Conservation (phyloP, 2,888 invertebrate species). For the Drosophila vallismaia region DNA sequence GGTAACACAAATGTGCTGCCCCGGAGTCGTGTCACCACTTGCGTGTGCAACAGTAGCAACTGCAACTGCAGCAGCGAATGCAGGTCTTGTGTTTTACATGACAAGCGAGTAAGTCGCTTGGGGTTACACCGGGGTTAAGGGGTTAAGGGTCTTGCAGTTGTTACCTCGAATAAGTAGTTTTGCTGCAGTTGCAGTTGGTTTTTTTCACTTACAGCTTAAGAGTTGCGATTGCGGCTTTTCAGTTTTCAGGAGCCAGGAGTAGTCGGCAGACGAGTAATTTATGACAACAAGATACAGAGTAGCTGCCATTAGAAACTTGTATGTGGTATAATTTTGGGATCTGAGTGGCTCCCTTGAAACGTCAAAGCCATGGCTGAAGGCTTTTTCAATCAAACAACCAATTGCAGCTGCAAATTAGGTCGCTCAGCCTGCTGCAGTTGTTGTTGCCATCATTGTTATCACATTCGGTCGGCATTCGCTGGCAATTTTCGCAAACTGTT, state of each 20-base stretch:
- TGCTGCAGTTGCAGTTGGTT: conserved; percentile 20
- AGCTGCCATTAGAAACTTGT: not conserved
- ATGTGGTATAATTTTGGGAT: not conserved
- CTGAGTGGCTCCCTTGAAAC: not conserved
- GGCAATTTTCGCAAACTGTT: conserved; percentile 47
- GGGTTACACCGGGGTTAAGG: conserved; percentile 50
- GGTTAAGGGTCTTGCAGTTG: conserved; percentile 39
- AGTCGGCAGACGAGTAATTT: not conserved
- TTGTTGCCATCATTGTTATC: conserved; percentile 66
- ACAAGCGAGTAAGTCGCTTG: conserved; percentile 58
- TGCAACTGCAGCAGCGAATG: conserved; percentile 40
- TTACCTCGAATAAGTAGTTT: conserved; percentile 28
- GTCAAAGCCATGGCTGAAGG: conserved; percentile 1
- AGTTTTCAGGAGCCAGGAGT: not conserved
- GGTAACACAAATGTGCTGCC: conserved; percentile 65
- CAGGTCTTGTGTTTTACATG: conserved; percentile 71
- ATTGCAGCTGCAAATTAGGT: conserved; percentile 63
- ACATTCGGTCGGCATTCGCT: conserved; percentile 68
- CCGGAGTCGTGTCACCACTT: conserved; percentile 74
- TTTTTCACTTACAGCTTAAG: conserved; percentile 9
- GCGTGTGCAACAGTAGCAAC: conserved; percentile 39
- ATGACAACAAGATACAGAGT: not conserved
- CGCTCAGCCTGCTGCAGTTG: conserved; percentile 52
- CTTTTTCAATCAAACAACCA: conserved; percentile 22
- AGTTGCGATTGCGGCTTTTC: not conserved